Conservation (phyloP, 2,113 vertebrate species). For the Pelmatolapia mariae region DNA sequence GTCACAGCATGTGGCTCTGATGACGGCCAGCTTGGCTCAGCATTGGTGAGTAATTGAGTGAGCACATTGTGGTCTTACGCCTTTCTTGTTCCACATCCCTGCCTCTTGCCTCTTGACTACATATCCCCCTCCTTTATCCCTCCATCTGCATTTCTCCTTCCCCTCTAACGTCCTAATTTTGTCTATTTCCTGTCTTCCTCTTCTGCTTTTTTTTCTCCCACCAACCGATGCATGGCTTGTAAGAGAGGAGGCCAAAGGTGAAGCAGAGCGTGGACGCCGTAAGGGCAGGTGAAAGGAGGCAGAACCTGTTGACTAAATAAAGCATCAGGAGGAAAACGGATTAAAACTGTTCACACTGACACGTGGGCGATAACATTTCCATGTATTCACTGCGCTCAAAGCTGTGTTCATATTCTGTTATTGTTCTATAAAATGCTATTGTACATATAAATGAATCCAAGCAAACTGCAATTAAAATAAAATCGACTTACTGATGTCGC, state of each 20-base stretch:
- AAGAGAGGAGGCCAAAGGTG: neutral
- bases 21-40: slow-evolving; percentile 41
- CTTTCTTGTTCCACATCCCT: slow-evolving; percentile 15
- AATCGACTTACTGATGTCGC: neutral
- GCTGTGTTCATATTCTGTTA: neutral
- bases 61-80: slow-evolving; percentile 37
- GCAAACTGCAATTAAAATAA: neutral
- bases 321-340: neutral
- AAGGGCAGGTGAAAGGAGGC: neutral
- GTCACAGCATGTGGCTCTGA: slow-evolving; percentile 40
- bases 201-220: neutral
- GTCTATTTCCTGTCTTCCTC: neutral
- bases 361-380: neutral
- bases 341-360: neutral
- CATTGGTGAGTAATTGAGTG: slow-evolving; percentile 55
- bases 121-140: neutral
- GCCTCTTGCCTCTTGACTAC: neutral
- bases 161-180: neutral
- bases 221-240: neutral
- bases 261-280: neutral
- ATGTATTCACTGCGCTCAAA: neutral
- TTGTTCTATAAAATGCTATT: neutral
- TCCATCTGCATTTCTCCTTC: neutral
- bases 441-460: neutral
- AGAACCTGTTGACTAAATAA: neutral